phyloP scores from a whole-genome alignment of 2,888 invertebrate genomes.

The Calliopum simillimum region DNA sequence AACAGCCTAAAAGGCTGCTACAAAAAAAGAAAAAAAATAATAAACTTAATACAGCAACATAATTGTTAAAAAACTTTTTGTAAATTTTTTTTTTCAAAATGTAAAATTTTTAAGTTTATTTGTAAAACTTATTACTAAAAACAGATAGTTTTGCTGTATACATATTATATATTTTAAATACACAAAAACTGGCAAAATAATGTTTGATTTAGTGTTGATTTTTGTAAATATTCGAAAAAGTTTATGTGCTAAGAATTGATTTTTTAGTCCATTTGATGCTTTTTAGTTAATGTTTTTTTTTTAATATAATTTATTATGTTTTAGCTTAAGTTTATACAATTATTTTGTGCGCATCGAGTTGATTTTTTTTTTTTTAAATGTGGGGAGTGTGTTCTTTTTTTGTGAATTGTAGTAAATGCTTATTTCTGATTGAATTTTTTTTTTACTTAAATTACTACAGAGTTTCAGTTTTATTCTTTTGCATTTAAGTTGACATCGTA shows the following conservation, averaged over 20 bases:
- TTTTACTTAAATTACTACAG: constrained; percentile 40
- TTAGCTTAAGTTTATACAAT: constrained; percentile 29
- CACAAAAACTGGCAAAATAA: not conserved
- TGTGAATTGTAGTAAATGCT: not conserved
- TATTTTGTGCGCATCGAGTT: constrained; percentile 11
- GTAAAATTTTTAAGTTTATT: constrained; percentile 16
- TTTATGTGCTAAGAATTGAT: not conserved
- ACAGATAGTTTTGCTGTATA: too few species aligned
- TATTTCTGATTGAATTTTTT: not conserved
- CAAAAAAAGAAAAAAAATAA: not conserved
- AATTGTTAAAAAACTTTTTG: not conserved
- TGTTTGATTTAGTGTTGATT: too few species aligned
- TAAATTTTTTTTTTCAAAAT: constrained; percentile 44
- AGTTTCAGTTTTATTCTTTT: constrained; percentile 32
- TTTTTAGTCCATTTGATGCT: not conserved
- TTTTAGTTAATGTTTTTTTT: not conserved
- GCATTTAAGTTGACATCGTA: constrained; percentile 32
- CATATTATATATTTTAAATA: too few species aligned
- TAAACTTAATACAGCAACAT: not conserved
- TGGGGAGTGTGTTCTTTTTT: not conserved
- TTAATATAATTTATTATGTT: constrained; percentile 3
- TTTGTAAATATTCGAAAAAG: not conserved
- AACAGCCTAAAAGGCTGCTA: constrained; percentile 12
- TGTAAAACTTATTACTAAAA: not conserved
- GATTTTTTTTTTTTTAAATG: not conserved